These are phyloP conservation scores for Campoplex capitator DNA, from an alignment of 2,888 invertebrate species.

Conservation along the genomic window DNA sequence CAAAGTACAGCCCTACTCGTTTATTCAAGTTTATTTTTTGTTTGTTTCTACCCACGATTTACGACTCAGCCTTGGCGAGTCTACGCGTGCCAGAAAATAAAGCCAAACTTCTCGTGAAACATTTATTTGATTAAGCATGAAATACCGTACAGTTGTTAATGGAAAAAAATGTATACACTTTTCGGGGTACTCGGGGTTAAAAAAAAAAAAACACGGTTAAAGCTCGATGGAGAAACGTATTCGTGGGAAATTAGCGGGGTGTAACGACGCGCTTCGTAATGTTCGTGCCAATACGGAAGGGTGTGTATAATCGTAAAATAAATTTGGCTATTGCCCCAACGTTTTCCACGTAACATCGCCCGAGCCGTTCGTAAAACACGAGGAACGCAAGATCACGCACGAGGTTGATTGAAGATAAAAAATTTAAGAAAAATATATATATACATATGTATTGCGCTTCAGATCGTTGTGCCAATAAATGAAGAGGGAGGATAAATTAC, in stretches of 20 bases:
- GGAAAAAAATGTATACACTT: neutral
- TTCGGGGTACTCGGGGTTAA: neutral
- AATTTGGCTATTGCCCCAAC: slow-evolving; percentile 34
- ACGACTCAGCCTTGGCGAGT: slow-evolving; percentile 37
- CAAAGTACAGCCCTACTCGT: neutral
- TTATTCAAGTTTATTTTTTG: neutral
- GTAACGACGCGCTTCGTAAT: neutral
- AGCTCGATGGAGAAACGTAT: neutral
- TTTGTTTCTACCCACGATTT: neutral
- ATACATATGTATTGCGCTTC: slow-evolving; percentile 2
- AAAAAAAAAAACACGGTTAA: neutral
- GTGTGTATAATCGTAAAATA: slow-evolving; percentile 8
- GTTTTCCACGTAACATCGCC: slow-evolving; percentile 24
- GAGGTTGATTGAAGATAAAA: slow-evolving; percentile 40
- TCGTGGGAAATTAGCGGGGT: neutral
- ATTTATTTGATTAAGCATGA: neutral
- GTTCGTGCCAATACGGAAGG: slow-evolving; percentile 47
- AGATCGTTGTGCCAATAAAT: slow-evolving; percentile 31
- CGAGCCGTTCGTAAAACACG: slow-evolving; percentile 32
- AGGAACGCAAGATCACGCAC: slow-evolving; percentile 35
- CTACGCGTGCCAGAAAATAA: slow-evolving; percentile 49
- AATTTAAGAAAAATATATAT: neutral
- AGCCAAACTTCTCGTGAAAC: slow-evolving; percentile 25
- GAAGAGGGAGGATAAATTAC: slow-evolving; percentile 15
- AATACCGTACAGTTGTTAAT: neutral